Percentiles rank a stretch among this genome's conserved stretches.
These are phyloP conservation scores for Silurus aristotelis DNA, from an alignment of 2,797 vertebrate genomes.

Conservation along the genomic window DNA sequence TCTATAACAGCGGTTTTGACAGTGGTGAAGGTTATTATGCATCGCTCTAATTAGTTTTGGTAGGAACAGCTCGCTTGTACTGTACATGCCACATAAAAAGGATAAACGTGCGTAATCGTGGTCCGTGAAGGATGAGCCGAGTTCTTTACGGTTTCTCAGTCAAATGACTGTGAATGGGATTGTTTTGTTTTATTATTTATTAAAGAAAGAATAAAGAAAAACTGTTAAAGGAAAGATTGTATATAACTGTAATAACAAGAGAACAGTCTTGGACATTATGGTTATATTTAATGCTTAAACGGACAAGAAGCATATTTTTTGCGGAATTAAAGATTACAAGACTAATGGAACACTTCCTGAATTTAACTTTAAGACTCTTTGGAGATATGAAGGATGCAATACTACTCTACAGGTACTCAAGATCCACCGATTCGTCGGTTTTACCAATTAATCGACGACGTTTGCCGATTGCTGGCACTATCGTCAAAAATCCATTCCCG, in stretches of 20 bases:
- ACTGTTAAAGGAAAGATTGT: background rate
- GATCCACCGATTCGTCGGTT: no score
- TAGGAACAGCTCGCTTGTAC: background rate
- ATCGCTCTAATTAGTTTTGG: background rate
- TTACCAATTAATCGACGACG: no score
- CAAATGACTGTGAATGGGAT: background rate
- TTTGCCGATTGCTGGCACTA: no score
- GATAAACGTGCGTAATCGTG: background rate
- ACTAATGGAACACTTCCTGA: no score
- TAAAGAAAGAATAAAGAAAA: background rate
- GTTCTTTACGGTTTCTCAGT: background rate
- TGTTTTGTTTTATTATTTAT: background rate
- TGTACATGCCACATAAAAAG: background rate
- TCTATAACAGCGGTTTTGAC: background rate
- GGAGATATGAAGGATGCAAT: no score
- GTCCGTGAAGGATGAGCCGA: background rate
- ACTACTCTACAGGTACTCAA: no score
- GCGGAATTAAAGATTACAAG: no score
- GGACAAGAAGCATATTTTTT: background rate
- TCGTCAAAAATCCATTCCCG: no score
- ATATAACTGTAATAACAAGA: background rate
- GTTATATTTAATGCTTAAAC: background rate
- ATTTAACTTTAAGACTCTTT: no score
- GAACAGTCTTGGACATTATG: background rate
- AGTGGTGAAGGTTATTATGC: background rate